phyloP scores from a whole-genome alignment of 1,140 invertebrate genomes.

The Tetragnatha versicolor region DNA sequence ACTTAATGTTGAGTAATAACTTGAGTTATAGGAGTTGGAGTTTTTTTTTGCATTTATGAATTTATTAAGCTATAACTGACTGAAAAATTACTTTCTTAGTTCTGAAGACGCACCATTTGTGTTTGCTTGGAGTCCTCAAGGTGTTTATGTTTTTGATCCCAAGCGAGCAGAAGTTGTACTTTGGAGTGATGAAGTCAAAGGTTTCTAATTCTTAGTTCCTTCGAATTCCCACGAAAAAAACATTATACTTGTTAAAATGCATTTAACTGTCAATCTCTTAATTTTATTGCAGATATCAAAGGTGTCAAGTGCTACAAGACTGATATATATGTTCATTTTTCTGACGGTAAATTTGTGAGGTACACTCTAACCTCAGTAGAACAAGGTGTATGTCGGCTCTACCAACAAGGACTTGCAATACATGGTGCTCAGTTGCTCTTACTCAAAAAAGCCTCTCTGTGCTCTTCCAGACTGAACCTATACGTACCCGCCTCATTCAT shows the following conservation, averaged over 20 bases:
- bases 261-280: neutral
- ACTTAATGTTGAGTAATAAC: no score
- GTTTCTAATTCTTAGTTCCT: neutral
- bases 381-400: conserved; percentile 45
- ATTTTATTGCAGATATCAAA: conserved; percentile 37
- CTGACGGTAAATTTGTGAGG: conserved; percentile 37
- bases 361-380: conserved; percentile 46
- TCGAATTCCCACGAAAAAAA: neutral
- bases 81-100: conserved; percentile 34
- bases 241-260: neutral
- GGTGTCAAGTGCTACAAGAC: conserved; percentile 35
- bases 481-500: conserved; percentile 51
- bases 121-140: conserved; percentile 48
- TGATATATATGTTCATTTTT: conserved; percentile 48
- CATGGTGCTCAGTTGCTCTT: conserved; percentile 50
- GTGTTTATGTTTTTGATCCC: conserved; percentile 50
- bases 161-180: conserved; percentile 49
- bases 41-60: no score
- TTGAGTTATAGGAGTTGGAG: no score
- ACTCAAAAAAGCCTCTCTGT: conserved; percentile 35
- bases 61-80: no score
- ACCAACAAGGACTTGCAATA: conserved; percentile 41
- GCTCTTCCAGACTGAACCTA: conserved; percentile 28
- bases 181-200: conserved; percentile 52
- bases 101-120: conserved; percentile 46